Base-by-base conservation (phyloP, 2,888 invertebrate species). In the Cylloceria caligata region DNA sequence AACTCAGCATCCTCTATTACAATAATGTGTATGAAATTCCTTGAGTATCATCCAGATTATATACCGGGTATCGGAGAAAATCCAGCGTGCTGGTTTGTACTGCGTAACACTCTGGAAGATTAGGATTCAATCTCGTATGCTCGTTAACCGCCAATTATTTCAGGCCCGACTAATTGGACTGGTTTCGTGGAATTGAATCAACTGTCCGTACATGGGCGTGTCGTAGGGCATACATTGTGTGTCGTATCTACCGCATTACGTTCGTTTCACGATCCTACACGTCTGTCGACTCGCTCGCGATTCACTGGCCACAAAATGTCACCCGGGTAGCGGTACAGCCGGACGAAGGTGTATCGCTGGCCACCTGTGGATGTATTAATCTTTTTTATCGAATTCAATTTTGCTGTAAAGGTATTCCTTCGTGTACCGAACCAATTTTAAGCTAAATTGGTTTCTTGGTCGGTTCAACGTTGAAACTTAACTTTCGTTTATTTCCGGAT, bases 81-180 rank as follows among this genome's bases (percentile, higher is more conserved):
- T 34, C 19, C 36, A 19, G 3, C 30, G 57, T 11, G 16, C 34
- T n/a, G 19, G 16, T n/a, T 13, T 19, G 60, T 34, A 36, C 6
- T 24, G 68, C 24, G 34, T 52, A 21, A 52, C 36, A 24, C 24
- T 13, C 52, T 49, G 30, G 42, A 42, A 55, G 74, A 24, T 65
- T 68, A 36, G 24, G 13, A 49, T 52, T 84, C 82, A 84, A 84
- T 83, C 85, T 83, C 86, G 69, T 84, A 80, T 86, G 82, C 87
- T 88, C 88, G 86, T 88, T 88, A 88, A 86, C 87, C 88, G 86
- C 86, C 87, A 88, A 88, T 88, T 88, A 88, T 88, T 88, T 87
- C 86, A 84, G 65, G 69, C 83, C 84, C 85, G 87, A 84, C 86
- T 86, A 85, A 87, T 88, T 83, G 85, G 79, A 62, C 77, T 52